Conservation (phyloP, 2,113 vertebrate species). For the Ahaetulla prasina region DNA sequence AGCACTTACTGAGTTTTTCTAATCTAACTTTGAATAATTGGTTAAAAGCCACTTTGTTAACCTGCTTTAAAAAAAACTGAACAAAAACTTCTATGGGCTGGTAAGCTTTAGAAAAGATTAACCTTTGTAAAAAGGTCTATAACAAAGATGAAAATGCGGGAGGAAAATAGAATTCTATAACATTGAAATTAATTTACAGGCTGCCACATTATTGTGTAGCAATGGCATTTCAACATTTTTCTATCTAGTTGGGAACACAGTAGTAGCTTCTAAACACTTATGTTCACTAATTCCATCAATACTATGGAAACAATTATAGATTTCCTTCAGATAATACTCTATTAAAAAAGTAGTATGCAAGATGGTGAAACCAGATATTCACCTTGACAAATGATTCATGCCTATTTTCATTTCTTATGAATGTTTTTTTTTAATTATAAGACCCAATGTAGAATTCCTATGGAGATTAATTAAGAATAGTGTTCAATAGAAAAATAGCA, state of each 20-base stretch:
- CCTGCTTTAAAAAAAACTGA: background rate
- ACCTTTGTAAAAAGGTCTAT: background rate
- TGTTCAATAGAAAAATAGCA: background rate
- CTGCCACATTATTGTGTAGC: background rate
- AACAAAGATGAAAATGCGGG: background rate
- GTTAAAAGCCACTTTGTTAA: conserved; percentile 9
- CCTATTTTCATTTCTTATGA: background rate
- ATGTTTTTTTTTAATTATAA: background rate
- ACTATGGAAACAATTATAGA: background rate
- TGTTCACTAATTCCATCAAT: background rate
- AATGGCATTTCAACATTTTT: background rate
- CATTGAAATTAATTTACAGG: background rate
- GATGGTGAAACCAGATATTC: background rate
- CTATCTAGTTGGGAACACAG: background rate
- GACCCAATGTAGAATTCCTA: background rate
- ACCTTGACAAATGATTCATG: background rate
- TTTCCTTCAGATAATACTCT: background rate
- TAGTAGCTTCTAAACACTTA: background rate
- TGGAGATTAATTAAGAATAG: background rate
- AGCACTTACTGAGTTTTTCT: background rate
- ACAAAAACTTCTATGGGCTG: background rate
- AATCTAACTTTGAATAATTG: background rate
- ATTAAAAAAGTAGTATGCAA: background rate
- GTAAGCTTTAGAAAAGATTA: background rate
- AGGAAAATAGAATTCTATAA: background rate